Conservation (phyloP, 2,888 invertebrate species). For the Glaucopsyche alexis region DNA sequence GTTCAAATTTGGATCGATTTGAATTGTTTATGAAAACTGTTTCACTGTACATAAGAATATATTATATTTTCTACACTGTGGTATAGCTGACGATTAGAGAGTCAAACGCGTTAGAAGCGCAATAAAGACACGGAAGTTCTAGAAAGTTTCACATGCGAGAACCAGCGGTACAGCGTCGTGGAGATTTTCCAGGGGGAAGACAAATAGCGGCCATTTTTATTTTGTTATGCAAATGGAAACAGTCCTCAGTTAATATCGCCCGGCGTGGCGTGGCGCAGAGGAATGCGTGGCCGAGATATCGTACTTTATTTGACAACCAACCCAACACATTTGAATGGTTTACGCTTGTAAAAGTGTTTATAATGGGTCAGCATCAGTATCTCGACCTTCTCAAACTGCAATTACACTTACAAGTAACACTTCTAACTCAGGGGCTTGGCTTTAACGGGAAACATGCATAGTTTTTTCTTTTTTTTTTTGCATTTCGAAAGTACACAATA, state of each 20-base stretch:
- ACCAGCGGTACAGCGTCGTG: conserved; percentile 38
- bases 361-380: neutral
- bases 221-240: conserved; percentile 48
- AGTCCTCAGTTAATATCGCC: conserved; percentile 44
- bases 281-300: conserved; percentile 41
- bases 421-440: neutral
- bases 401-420: no score
- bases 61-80: no score
- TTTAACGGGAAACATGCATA: no score
- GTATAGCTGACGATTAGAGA: no score
- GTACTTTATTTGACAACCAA: conserved; percentile 41
- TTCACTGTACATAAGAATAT: no score
- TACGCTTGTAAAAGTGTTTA: conserved; percentile 20
- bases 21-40: no score
- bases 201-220: conserved; percentile 48
- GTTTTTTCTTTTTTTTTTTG: no score
- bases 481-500: no score
- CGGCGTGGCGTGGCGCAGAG: conserved; percentile 6
- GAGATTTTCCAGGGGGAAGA: conserved; percentile 42
- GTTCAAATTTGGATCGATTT: no score
- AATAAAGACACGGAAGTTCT: neutral
- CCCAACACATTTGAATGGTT: conserved; percentile 5
- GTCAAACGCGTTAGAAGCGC: no score
- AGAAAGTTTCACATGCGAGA: conserved; percentile 1
- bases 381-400: neutral